These are phyloP conservation scores for Drosophila seguyi DNA, from an alignment of 1,140 invertebrate species.

Conservation along the genomic window DNA sequence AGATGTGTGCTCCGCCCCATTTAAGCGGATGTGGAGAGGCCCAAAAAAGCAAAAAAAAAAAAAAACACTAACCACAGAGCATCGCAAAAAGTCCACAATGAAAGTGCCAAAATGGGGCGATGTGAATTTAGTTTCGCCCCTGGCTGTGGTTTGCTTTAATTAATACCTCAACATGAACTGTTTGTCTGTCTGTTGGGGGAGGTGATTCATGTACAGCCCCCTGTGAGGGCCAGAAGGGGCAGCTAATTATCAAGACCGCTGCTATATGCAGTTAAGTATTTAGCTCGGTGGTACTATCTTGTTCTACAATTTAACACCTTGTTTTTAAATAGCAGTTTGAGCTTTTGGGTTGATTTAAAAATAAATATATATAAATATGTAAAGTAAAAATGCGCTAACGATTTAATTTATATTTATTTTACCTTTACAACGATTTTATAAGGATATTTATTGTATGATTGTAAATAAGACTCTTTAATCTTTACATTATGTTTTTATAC, in stretches of 20 bases:
- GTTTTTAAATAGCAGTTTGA: background rate
- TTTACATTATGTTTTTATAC: too few species aligned
- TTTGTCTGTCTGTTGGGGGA: background rate
- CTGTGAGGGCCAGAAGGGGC: conserved; percentile 1
- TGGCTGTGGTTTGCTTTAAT: conserved; percentile 13
- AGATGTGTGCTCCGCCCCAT: conserved; percentile 61
- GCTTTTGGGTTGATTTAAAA: background rate
- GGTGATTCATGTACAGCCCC: conserved; percentile 14
- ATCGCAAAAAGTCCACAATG: conserved; percentile 11
- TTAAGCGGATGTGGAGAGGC: conserved; percentile 15
- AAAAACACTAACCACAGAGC: conserved; percentile 22
- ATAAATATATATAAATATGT: background rate
- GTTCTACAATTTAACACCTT: background rate
- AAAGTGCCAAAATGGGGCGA: conserved; percentile 43
- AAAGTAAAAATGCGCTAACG: too few species aligned
- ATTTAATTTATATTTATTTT: too few species aligned
- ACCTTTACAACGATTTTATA: too few species aligned
- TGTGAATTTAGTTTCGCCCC: conserved; percentile 39
- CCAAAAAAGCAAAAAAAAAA: conserved; percentile 12
- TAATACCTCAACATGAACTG: conserved; percentile 9
- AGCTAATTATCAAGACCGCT: background rate
- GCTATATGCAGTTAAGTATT: background rate
- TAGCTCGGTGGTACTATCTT: background rate
- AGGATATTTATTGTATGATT: too few species aligned
- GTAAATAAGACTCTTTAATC: too few species aligned